Evolutionary conservation across 2,888 invertebrate genomes (phyloP).

Genomic region (Adelognathus sp.): DNA sequence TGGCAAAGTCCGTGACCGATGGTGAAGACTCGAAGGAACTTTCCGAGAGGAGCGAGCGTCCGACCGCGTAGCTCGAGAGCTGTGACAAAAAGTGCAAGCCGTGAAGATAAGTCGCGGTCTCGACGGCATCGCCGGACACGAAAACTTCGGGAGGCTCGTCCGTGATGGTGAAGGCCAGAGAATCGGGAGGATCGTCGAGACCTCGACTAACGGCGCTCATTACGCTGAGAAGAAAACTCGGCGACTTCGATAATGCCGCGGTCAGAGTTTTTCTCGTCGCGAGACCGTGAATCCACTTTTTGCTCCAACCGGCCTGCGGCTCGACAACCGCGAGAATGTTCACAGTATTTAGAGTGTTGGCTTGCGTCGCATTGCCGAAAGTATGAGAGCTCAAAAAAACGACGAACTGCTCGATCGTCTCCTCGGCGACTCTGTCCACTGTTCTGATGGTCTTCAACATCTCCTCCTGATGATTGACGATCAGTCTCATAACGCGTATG

Average conservation of each 20-base stretch:
- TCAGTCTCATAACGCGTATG: constrained; percentile 71
- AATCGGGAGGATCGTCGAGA: constrained; percentile 65
- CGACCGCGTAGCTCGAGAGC: constrained; percentile 69
- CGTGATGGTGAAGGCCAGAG: constrained; percentile 66
- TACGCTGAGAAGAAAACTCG: constrained; percentile 70
- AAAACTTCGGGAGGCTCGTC: constrained; percentile 75
- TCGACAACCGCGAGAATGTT: constrained; percentile 76
- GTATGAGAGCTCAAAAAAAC: constrained; percentile 69
- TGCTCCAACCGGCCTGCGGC: constrained; percentile 76
- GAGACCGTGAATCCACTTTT: constrained; percentile 74
- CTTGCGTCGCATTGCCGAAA: constrained; percentile 61
- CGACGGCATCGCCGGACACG: constrained; percentile 75
- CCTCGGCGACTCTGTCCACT: constrained; percentile 73
- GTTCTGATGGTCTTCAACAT: constrained; percentile 70
- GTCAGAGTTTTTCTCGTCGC: constrained; percentile 71
- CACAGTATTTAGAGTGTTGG: constrained; percentile 69
- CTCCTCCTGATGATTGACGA: constrained; percentile 74
- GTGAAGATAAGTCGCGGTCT: constrained; percentile 75
- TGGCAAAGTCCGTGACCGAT: constrained; percentile 66
- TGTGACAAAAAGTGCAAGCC: constrained; percentile 75
- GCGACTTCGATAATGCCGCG: constrained; percentile 70
- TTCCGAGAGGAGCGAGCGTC: constrained; percentile 71
- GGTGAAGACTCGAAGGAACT: constrained; percentile 60
- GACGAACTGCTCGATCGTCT: constrained; percentile 76
- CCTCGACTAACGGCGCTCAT: constrained; percentile 66